These are phyloP conservation scores for Drosophila sp. DNA, from an alignment of 1,140 invertebrate species.

Conservation along the genomic window DNA sequence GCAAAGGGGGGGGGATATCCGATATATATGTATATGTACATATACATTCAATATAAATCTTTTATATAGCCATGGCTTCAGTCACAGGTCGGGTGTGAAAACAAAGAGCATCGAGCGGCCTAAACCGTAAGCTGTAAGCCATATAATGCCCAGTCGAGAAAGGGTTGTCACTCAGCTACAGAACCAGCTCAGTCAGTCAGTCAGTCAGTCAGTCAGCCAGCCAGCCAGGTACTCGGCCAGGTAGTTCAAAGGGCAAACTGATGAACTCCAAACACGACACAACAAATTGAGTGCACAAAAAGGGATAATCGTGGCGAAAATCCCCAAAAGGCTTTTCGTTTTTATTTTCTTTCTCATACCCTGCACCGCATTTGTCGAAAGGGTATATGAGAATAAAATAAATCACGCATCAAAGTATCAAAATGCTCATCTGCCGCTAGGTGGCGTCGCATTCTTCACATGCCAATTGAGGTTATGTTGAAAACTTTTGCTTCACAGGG, in stretches of 20 bases:
- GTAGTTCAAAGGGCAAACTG: conserved; percentile 71
- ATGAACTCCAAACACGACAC: conserved; percentile 45
- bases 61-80: conserved; percentile 15
- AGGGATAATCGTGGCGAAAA: conserved; percentile 73
- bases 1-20: conserved; percentile 6
- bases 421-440: neutral
- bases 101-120: conserved; percentile 44
- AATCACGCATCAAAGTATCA: neutral
- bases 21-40: conserved; percentile 20
- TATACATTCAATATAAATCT: neutral
- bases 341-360: conserved; percentile 9
- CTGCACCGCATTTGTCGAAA: neutral
- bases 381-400: neutral
- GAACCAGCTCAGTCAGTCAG: conserved; percentile 19
- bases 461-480: neutral
- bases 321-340: conserved; percentile 53
- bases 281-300: conserved; percentile 73
- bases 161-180: conserved; percentile 34
- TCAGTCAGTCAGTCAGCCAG: conserved; percentile 29
- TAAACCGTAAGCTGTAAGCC: conserved; percentile 57
- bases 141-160: conserved; percentile 51
- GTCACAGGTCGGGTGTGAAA: conserved; percentile 58
- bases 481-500: neutral
- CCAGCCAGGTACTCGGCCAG: conserved; percentile 14
- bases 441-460: neutral